Evolutionary conservation across 1,140 invertebrate genomes (phyloP), one percentile per base, ranked within the genome.

Genomic region (Cardiocondyla obscurior): DNA sequence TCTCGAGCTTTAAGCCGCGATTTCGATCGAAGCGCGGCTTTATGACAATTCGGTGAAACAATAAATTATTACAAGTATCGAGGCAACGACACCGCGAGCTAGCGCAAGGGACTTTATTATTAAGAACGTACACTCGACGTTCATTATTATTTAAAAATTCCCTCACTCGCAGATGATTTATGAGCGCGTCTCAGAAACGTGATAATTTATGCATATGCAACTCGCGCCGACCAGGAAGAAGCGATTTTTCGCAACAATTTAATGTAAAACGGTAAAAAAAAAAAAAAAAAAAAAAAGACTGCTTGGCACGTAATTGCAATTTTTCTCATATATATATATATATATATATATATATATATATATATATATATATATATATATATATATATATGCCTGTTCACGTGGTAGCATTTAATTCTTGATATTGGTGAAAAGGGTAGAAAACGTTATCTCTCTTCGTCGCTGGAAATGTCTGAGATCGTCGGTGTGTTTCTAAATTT

Each of bases 1-100:
- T 46, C 64, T 55, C 49, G 44, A 65, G 46, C 62, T 69, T 28
- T 79, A 79, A 79, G 62, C 74, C 74, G 62, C 74, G n/a, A 69
- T 69, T 36, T 62, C 49, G 62, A 67, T 62, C 28, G 42, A 10
- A 51, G 14, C 5, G 12, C n/a, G 46, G 33, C 44, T 12, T 49
- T 42, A 65, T 60, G 16, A n/a, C 28, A 33, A 67, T 79, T 49
- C 62, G n/a, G 22, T 19, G 42, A 53, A 79, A 42, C 69, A 67
- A 53, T 33, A 7, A n/a, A 14, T 12, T 79, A 67, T 53, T 42
- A 36, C 25, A 79, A 53, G 30, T 79, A 69, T 67, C 44, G 44
- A 30, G 49, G 30, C 33, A 55, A 79, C 49, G 74, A 67, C 55
- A n/a, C 22, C 28, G 14, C 19, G 30, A 53, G 44, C 53, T 67